Evolutionary conservation across 2,888 invertebrate genomes (phyloP), one percentile per base, ranked within the genome.

Genomic region (Siphlonurus alternatus): DNA sequence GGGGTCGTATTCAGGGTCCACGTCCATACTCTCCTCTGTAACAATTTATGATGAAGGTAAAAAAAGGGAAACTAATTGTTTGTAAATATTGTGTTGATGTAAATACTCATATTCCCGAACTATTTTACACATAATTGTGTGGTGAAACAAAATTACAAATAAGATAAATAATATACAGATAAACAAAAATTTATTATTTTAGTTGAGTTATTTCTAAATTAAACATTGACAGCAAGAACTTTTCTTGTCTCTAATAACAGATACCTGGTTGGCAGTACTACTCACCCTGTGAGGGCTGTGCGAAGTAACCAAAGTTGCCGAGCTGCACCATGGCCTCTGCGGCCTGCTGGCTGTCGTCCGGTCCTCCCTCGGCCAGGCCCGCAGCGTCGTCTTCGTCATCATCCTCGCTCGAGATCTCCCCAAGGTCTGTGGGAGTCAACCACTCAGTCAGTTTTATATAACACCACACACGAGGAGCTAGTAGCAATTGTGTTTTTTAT

Each of bases 1-100:
- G 0, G 91, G 89, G 76, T 93, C 92, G 74, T 93, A 93, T 71
- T 85, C 87, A 0, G 88, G 85, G 77, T 90, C 90, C 23, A 87
- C 82, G 69, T 87, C 86, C 78, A 86, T 83, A 65, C 85, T 85
- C 72, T 87, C 86, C 70, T 86, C 86, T 82, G 72, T 60, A 73
- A 72, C 66, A 54, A 7, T 59, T n/a, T 20, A 25, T 22, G 23
- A 63, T 18, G 20, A 63, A 59, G 25, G n/a, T 20, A 62, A 62
- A 24, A 2, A 15, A 56, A 61, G 15, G 10, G 23, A 25, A 61
- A 24, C 20, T n/a, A n/a, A 59, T 19, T 20, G 7, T 59, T 20
- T 7, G 5, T 20, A 59, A 59, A 59, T n/a, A 53, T 19, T 10
- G 10, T 59, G 18, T 59, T 59, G 20, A 7, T 15, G 20, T n/a